These are phyloP conservation scores for Sebastes taczanowskii DNA, from an alignment of 2,797 vertebrate genomes.

Conservation along the genomic window DNA sequence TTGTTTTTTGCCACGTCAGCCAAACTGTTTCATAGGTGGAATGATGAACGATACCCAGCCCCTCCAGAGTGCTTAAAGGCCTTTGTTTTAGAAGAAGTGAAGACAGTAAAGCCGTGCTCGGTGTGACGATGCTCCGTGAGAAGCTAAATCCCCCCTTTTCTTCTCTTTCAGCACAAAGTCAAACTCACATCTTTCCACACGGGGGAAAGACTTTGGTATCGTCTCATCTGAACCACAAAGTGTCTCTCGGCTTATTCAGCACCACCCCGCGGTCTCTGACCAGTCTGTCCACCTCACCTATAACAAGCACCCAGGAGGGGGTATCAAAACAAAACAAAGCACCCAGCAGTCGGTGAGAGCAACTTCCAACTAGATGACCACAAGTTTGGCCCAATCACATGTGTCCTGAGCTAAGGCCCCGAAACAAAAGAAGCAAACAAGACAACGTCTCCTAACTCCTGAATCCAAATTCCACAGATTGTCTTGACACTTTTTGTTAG, in stretches of 20 bases:
- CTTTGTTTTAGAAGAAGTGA: neutral
- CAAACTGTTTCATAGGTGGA: slow-evolving; percentile 29
- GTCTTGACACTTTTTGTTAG: no score
- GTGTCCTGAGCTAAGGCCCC: neutral
- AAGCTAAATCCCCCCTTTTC: slow-evolving; percentile 18
- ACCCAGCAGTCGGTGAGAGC: neutral
- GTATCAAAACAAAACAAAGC: slow-evolving; percentile 16
- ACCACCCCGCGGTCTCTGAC: slow-evolving; percentile 19
- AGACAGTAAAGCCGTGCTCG: neutral
- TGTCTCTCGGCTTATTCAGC: neutral
- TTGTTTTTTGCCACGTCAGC: slow-evolving; percentile 20
- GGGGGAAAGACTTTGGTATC: no score
- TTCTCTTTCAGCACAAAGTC: slow-evolving; percentile 6
- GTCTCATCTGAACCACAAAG: slow-evolving; percentile 32
- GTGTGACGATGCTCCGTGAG: neutral
- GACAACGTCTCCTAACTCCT: no score
- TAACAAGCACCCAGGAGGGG: slow-evolving; percentile 24
- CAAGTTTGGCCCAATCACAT: no score
- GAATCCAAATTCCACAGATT: no score
- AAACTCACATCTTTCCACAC: slow-evolving; percentile 9
- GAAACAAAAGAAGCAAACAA: neutral
- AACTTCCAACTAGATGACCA: no score
- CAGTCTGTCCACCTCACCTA: slow-evolving; percentile 40
- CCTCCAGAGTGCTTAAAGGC: slow-evolving; percentile 11
- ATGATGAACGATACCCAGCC: slow-evolving; percentile 37